Evolutionary conservation across 2,888 invertebrate species (phyloP).

Genomic region (Philhelius pedissequus): DNA sequence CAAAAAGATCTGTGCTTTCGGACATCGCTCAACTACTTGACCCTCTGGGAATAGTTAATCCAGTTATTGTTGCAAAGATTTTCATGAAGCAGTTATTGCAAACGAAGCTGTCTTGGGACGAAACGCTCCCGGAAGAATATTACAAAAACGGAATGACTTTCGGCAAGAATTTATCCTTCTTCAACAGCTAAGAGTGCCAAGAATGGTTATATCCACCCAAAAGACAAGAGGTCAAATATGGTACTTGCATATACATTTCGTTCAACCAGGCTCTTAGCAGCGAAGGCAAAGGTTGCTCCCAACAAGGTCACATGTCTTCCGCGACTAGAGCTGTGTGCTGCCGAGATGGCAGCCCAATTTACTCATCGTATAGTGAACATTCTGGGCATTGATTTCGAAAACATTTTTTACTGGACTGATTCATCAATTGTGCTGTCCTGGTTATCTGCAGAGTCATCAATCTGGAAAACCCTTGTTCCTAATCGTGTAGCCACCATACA

Average conservation of each 20-base stretch:
- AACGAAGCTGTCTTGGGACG: too few species aligned
- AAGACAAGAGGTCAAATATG: too few species aligned
- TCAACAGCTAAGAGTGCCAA: not conserved
- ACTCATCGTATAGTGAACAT: constrained; percentile 57
- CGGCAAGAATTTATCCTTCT: not conserved
- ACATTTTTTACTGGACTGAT: constrained; percentile 69
- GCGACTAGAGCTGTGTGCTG: constrained; percentile 71
- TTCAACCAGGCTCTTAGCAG: constrained; percentile 62
- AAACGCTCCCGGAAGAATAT: too few species aligned
- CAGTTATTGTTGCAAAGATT: too few species aligned
- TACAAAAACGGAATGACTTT: too few species aligned
- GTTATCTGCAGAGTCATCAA: constrained; percentile 45
- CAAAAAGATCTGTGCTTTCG: constrained; percentile 69
- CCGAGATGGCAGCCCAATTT: constrained; percentile 66
- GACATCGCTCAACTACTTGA: constrained; percentile 66
- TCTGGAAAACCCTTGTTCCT: constrained; percentile 67
- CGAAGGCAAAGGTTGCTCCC: constrained; percentile 70
- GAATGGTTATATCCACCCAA: too few species aligned
- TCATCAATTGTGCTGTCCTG: constrained; percentile 69
- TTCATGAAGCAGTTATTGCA: too few species aligned
- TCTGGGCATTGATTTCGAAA: constrained; percentile 38
- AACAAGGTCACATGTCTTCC: constrained; percentile 68
- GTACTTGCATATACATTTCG: constrained; percentile 57
- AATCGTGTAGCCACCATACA: constrained; percentile 61
- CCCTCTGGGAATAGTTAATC: constrained; percentile 17